phyloP scores from a whole-genome alignment of 2,888 invertebrate genomes.

The Sphecodes monilicornis region DNA sequence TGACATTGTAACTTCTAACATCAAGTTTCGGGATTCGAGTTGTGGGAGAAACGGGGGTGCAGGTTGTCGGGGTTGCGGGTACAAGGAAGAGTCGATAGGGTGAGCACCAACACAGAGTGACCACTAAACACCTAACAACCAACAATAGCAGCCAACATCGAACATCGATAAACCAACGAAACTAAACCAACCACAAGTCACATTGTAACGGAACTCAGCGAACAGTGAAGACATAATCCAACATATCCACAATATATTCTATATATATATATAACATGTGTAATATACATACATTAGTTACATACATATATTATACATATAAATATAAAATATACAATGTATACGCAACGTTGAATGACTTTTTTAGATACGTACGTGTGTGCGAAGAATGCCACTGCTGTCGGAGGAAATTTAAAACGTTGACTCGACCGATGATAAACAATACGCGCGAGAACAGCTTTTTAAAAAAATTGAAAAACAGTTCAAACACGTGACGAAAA shows the following conservation, averaged over 20 bases:
- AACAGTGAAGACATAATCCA: conserved; percentile 81
- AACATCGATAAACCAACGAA: conserved; percentile 83
- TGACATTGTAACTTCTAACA: conserved; percentile 77
- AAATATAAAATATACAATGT: conserved; percentile 59
- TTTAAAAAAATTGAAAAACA: background rate
- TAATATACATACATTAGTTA: conserved; percentile 36
- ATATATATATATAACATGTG: conserved; percentile 56
- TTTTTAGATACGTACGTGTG: conserved; percentile 72
- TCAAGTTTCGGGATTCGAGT: conserved; percentile 73
- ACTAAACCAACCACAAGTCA: conserved; percentile 83
- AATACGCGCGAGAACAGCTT: background rate
- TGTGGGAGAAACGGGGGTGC: conserved; percentile 65
- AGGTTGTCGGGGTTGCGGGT: conserved; percentile 72
- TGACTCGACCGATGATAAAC: background rate
- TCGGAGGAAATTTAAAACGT: conserved; percentile 16
- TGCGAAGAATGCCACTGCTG: conserved; percentile 68
- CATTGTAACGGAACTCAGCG: conserved; percentile 81
- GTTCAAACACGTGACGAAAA: background rate
- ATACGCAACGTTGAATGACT: conserved; percentile 66
- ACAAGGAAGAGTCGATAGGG: conserved; percentile 73
- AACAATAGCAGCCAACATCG: conserved; percentile 84
- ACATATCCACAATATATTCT: conserved; percentile 64
- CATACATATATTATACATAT: conserved; percentile 35
- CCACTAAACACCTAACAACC: conserved; percentile 84
- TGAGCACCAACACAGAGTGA: conserved; percentile 82